phyloP scores from a whole-genome alignment of 2,888 invertebrate species.

The Biston betularia region DNA sequence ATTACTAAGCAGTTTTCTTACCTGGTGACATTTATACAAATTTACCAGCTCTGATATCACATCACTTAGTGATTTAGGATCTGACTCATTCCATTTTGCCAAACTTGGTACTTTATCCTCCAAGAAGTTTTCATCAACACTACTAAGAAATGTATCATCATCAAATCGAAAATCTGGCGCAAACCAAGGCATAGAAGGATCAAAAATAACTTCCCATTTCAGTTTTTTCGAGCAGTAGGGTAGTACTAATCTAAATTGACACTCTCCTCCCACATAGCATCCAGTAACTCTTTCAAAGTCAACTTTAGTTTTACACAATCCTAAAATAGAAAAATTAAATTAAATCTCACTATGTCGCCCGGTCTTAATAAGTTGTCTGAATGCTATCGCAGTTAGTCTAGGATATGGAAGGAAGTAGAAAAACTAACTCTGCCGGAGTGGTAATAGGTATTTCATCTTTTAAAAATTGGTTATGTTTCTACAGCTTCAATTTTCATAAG shows the following conservation, averaged over 20 bases:
- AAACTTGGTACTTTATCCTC: constrained; percentile 86
- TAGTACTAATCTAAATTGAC: constrained; percentile 87
- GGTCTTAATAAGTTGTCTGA: background rate
- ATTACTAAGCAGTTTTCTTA: constrained; percentile 53
- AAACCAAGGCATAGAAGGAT: constrained; percentile 86
- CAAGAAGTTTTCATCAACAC: constrained; percentile 84
- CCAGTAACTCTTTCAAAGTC: constrained; percentile 76
- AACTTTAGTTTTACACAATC: constrained; percentile 79
- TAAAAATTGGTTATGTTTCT: too few species aligned
- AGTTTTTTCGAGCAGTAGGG: constrained; percentile 90
- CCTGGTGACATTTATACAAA: constrained; percentile 88
- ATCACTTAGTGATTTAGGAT: constrained; percentile 85
- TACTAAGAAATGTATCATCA: constrained; percentile 88
- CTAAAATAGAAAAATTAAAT: constrained; percentile 50
- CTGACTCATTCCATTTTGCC: constrained; percentile 87
- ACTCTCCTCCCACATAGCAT: constrained; percentile 68
- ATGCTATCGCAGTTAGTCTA: too few species aligned
- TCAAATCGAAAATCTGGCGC: constrained; percentile 92
- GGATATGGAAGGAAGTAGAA: too few species aligned
- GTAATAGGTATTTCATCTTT: too few species aligned
- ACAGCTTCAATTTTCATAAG: too few species aligned
- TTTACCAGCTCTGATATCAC: constrained; percentile 87
- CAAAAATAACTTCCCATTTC: constrained; percentile 90
- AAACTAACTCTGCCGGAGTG: too few species aligned
- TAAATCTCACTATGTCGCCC: too few species aligned